Evolutionary conservation across 2,113 vertebrate species (phyloP), one percentile per base, ranked within the genome.

Genomic region (Felis catus): DNA sequence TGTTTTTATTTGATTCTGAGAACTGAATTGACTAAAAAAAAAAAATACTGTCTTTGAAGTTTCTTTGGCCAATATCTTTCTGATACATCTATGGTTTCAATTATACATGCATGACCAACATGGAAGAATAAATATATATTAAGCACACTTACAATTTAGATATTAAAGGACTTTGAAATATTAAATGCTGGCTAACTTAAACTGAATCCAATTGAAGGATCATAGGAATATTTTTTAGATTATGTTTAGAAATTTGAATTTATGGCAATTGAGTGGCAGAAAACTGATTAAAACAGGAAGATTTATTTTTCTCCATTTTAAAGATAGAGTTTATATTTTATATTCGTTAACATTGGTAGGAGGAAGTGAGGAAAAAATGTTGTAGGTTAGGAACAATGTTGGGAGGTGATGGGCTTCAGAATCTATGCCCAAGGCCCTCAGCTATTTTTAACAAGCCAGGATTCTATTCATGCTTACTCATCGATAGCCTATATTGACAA

Each of bases 381-480:
- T 39, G 25, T 76, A 12, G 15, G 18, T 61, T 61, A 91, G 68
- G 89, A 85, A 53, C 76, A 61, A 12, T 39, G 5, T 65, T 65
- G 12, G 12, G 45, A 70, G 33, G 23, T 65, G 39, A 63, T n/a
- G 53, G 5, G 19, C 73, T 97, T 97, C 83, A 68, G 31, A 85
- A 73, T 97, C 78, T 92, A 27, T 78, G 51, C 8, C 25, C 25
- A 68, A 41, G 66, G 11, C 41, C 51, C 15, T 5, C n/a, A 92
- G 68, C 61, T 93, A n/a, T 91, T 96, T 94, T 94, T 96, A 90
- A 82, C 25, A 93, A 92, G 27, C 45, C 27, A 61, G 19, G 25
- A 85, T 85, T 94, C 48, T 85, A 41, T 82, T 94, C 86, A 39
- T 68, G 82, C 68, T 93, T 96, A 68, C 74, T 95, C 79, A 93